Conservation (phyloP, 1,140 invertebrate species). For the Meloidogyne exigua region DNA sequence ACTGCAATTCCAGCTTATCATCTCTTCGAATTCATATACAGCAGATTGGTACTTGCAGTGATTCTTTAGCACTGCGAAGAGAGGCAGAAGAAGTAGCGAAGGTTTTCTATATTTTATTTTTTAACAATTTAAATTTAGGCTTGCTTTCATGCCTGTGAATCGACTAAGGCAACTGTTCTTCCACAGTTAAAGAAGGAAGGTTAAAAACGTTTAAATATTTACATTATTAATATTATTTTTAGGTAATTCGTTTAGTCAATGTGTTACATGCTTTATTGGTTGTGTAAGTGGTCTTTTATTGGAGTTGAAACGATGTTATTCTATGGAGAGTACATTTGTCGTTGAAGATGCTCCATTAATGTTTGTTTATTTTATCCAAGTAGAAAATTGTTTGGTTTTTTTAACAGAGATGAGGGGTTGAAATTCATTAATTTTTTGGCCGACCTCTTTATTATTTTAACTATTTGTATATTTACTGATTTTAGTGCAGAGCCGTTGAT, state of each 20-base stretch:
- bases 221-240: neutral
- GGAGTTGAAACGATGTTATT: slow-evolving; percentile 58
- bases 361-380: neutral
- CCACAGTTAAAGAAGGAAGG: slow-evolving; percentile 61
- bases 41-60: slow-evolving; percentile 56
- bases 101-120: neutral
- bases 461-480: too few relatives aligned
- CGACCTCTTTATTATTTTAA: too few relatives aligned
- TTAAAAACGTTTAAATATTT: slow-evolving; percentile 9
- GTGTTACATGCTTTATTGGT: slow-evolving; percentile 58
- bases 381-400: too few relatives aligned
- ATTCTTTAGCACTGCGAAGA: slow-evolving; percentile 47
- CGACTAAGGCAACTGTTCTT: slow-evolving; percentile 58
- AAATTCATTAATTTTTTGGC: too few relatives aligned
- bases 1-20: slow-evolving; percentile 60
- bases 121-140: slow-evolving; percentile 20
- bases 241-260: slow-evolving; percentile 44
- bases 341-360: slow-evolving; percentile 17
- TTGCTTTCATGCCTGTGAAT: slow-evolving; percentile 58
- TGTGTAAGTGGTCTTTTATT: slow-evolving; percentile 57
- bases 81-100: slow-evolving; percentile 56
- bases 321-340: slow-evolving; percentile 56
- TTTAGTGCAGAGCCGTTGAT: slow-evolving; percentile 35
- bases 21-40: slow-evolving; percentile 54
- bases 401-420: too few relatives aligned